phyloP scores from a whole-genome alignment of 2,888 invertebrate species.

The Diarsia rubi region DNA sequence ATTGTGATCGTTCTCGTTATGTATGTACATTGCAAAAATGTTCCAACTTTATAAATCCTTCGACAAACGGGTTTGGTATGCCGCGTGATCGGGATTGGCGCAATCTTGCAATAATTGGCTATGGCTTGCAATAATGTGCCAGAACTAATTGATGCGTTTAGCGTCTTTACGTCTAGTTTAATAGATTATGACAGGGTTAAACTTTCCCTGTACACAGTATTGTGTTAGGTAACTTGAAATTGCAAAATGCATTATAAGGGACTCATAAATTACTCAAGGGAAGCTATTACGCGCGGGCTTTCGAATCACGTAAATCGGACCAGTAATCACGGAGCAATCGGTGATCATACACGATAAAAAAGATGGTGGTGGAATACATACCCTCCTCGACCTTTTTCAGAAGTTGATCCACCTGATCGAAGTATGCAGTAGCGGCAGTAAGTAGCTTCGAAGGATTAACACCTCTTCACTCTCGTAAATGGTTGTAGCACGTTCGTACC shows the following conservation, averaged over 20 bases:
- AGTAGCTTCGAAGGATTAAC: background rate
- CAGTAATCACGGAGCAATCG: no score
- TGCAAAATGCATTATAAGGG: conserved; percentile 23
- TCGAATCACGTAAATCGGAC: no score
- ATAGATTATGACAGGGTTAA: conserved; percentile 28
- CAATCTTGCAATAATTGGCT: conserved; percentile 45
- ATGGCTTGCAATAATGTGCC: no score
- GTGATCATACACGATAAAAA: no score
- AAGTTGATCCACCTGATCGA: background rate
- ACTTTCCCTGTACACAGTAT: background rate
- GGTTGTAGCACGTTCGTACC: background rate
- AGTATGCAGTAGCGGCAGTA: background rate
- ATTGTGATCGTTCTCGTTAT: conserved; percentile 59
- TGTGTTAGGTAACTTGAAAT: conserved; percentile 2
- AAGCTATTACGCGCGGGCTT: no score
- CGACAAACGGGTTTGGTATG: conserved; percentile 41
- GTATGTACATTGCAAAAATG: conserved; percentile 50
- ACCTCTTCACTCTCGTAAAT: background rate
- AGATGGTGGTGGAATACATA: no score
- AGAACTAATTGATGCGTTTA: conserved; percentile 43
- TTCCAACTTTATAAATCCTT: conserved; percentile 55
- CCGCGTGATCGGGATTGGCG: conserved; percentile 16
- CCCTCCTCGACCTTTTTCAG: no score
- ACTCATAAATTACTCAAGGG: no score
- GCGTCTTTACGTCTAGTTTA: conserved; percentile 28